These are phyloP conservation scores for Harpalus rufipes DNA, from an alignment of 2,888 invertebrate species.

Conservation along the genomic window DNA sequence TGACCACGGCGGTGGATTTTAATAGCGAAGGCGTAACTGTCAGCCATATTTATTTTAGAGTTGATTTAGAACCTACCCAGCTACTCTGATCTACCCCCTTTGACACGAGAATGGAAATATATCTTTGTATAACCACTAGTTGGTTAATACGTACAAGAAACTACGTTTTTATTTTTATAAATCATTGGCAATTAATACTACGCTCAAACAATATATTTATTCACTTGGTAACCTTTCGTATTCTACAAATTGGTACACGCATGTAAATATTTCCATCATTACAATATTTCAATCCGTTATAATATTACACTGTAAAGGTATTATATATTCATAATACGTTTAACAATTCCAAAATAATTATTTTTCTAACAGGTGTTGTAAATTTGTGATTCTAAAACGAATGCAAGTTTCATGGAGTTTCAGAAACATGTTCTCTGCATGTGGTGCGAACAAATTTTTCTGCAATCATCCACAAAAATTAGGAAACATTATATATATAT, in stretches of 20 bases:
- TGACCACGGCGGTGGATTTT: constrained; percentile 73
- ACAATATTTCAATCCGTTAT: neutral
- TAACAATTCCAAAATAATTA: too few species aligned
- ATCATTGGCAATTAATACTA: constrained; percentile 37
- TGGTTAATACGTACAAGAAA: constrained; percentile 27
- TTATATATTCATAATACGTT: too few species aligned
- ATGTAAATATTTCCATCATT: neutral
- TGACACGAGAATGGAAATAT: constrained; percentile 63
- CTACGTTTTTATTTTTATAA: constrained; percentile 19
- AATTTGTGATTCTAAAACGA: too few species aligned
- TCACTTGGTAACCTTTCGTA: constrained; percentile 32
- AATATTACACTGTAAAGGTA: too few species aligned
- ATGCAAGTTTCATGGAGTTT: too few species aligned
- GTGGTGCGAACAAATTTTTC: too few species aligned
- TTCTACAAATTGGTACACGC: neutral
- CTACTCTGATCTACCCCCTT: constrained; percentile 59
- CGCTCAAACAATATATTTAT: constrained; percentile 32
- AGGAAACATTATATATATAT: too few species aligned
- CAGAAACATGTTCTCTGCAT: too few species aligned
- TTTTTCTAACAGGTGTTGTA: too few species aligned
- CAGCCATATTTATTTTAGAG: constrained; percentile 77
- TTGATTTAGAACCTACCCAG: constrained; percentile 74
- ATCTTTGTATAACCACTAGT: constrained; percentile 57
- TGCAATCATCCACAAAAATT: too few species aligned
- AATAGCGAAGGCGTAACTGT: constrained; percentile 76